Conservation (phyloP, 1,140 invertebrate genomes). For the Pseudomyrmex flavicornis region DNA sequence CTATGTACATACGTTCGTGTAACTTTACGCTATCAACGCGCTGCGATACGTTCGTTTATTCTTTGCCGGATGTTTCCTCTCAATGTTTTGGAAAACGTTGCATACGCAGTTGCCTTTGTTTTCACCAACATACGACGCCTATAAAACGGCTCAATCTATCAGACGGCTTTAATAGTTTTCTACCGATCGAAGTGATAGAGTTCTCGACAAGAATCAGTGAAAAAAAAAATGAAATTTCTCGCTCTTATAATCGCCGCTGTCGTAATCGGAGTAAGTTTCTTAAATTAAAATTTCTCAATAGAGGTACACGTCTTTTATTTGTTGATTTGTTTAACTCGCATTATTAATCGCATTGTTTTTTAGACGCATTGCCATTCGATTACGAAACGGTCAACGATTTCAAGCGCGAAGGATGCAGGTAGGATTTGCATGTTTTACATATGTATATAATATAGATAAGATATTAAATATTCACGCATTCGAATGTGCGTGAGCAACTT, state of each 20-base stretch:
- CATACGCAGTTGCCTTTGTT: constrained; percentile 17
- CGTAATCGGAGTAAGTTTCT: constrained; percentile 20
- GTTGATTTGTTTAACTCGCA: too few species aligned
- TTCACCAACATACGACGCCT: not conserved
- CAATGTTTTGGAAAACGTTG: constrained; percentile 62
- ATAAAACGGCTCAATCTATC: constrained; percentile 56
- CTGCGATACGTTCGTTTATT: not conserved
- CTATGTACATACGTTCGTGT: not conserved
- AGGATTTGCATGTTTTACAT: not conserved
- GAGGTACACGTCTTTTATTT: not conserved
- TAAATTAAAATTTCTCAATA: not conserved
- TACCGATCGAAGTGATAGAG: not conserved
- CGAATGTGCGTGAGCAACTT: not conserved
- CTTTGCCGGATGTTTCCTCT: constrained; percentile 53
- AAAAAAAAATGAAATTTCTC: constrained; percentile 11
- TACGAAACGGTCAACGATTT: not conserved
- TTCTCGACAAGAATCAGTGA: not conserved
- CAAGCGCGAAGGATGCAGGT: constrained; percentile 13
- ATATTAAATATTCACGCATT: not conserved
- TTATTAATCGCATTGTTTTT: not conserved
- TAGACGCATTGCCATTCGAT: constrained; percentile 24
- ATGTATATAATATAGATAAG: not conserved
- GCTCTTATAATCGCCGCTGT: constrained; percentile 1
- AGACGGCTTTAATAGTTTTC: constrained; percentile 12
- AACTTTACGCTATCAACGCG: not conserved